These are phyloP conservation scores for Hoplodrina ambigua DNA, from an alignment of 2,888 invertebrate species.

Conservation along the genomic window DNA sequence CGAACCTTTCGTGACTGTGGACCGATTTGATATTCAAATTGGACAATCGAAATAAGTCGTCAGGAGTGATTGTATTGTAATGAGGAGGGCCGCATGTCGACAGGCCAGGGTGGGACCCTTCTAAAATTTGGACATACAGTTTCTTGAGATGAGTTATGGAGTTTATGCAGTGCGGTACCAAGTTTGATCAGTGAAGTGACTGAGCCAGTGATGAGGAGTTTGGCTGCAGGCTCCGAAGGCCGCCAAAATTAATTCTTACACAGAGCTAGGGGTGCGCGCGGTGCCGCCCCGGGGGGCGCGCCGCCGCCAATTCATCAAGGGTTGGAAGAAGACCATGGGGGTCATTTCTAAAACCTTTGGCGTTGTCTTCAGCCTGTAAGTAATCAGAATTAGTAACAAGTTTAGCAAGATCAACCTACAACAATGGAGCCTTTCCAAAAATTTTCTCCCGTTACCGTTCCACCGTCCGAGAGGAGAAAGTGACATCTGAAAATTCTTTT, in stretches of 20 bases:
- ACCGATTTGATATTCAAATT: constrained; percentile 79
- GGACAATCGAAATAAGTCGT: constrained; percentile 77
- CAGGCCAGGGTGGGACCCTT: constrained; percentile 59
- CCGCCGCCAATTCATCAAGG: constrained; percentile 88
- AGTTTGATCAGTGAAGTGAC: constrained; percentile 78
- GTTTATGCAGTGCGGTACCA: constrained; percentile 71
- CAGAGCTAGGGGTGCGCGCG: constrained; percentile 83
- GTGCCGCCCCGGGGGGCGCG: constrained; percentile 86
- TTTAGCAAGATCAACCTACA: background rate
- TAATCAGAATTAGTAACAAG: constrained; percentile 65
- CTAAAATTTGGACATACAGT: constrained; percentile 61
- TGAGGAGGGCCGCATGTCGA: constrained; percentile 66
- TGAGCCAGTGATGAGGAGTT: constrained; percentile 78
- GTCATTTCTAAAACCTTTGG: constrained; percentile 94
- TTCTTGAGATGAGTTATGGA: constrained; percentile 71
- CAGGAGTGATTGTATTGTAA: constrained; percentile 80
- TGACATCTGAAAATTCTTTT: constrained; percentile 59
- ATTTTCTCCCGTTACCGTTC: constrained; percentile 25
- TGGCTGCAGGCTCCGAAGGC: constrained; percentile 67
- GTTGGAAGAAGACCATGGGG: constrained; percentile 92
- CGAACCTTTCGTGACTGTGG: constrained; percentile 74
- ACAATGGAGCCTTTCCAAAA: constrained; percentile 12
- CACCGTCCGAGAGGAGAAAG: constrained; percentile 43
- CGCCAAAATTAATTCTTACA: constrained; percentile 88
- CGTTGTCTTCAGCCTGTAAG: constrained; percentile 95